Evolutionary conservation across 2,888 invertebrate species (phyloP), one percentile per base, ranked within the genome.

Genomic region (Nomada fabriciana): DNA sequence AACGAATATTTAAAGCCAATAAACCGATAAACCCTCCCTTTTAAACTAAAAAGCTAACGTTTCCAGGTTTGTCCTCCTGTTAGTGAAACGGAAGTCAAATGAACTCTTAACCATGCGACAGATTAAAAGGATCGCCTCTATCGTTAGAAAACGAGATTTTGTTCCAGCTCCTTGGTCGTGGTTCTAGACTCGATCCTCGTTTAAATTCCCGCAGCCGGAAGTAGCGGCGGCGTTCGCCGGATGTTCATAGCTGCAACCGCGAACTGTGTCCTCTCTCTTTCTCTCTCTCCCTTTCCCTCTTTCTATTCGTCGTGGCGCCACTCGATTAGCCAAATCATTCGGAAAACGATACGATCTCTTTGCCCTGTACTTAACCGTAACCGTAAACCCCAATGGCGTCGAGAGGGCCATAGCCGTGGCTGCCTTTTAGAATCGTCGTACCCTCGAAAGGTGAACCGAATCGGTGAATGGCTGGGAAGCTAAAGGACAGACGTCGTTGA

Each of bases 271-370:
- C 29, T 15, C 23, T 1, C 43, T 25, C 29, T 25, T 43, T 47
- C 57, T 43, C 70, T 71, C 75, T 0, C 3, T 4, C 29, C 7
- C 29, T 29, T 29, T 29, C 29, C 7, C 29, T 7, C 36, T 36
- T 36, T 36, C 36, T 36, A 5, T 5, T 9, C 36, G 76, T 78
- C 69, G 78, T 52, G 72, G 71, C 82, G 79, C 71, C 84, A 85
- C 86, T 86, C 90, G 90, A 92, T 92, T 92, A 91, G 87, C 89
- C 87, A 90, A 91, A 92, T 91, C 89, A 90, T 90, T 89, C 83
- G 89, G 86, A 91, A 90, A 91, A 91, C 89, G 86, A 89, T 88
- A 89, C 89, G 86, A 86, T 89, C 86, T 88, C 85, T 86, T 89
- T 84, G 81, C 81, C 71, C 73, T 86, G 85, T 88, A 87, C 87